Evolutionary conservation across 2,888 invertebrate species (phyloP), one percentile per base, ranked within the genome.

Genomic region (Desoria tigrina): DNA sequence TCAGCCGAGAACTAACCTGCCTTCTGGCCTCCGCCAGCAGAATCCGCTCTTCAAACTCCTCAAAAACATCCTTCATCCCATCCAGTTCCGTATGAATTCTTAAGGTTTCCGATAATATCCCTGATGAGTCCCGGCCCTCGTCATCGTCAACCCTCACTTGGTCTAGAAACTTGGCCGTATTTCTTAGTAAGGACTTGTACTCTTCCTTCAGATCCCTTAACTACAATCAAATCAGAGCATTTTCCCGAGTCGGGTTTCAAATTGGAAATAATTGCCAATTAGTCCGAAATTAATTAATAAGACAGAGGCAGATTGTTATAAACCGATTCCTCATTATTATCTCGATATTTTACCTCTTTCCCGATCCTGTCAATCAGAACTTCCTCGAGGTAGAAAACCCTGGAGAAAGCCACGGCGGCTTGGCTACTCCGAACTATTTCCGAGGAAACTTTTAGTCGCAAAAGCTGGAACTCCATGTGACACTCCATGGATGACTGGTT

Each of bases 341-440:
- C n/a, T 39, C 16, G 39, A 39, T 9, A 39, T 39, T 39, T 39
- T 16, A 71, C 73, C 71, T 73, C 73, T 65, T 64, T 66, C 16
- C 63, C 32, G 32, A 69, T 63, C 50, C 64, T 65, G 42, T 71
- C 71, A 51, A 73, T 68, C 1, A 69, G 42, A 2, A 71, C 53
- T 45, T 71, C 65, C 63, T 73, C 73, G 39, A 73, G 58, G 54
- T 69, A 73, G 32, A 73, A 73, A 1, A 66, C 71, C 3, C 73
- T 50, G 23, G 69, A 69, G 45, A 73, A 73, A 24, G 73, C 73
- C 1, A 73, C 71, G 1, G 68, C 58, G 26, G 73, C 67, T 60
- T 73, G 73, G 53, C 67, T 69, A 53, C 69, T 69, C n/a, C 69
- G 32, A 2, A 73, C 73, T 24, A 73, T 61, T 57, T 73, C 73